These are phyloP conservation scores for Thalassoma bifasciatum DNA, from an alignment of 2,113 vertebrate genomes.

Conservation along the genomic window DNA sequence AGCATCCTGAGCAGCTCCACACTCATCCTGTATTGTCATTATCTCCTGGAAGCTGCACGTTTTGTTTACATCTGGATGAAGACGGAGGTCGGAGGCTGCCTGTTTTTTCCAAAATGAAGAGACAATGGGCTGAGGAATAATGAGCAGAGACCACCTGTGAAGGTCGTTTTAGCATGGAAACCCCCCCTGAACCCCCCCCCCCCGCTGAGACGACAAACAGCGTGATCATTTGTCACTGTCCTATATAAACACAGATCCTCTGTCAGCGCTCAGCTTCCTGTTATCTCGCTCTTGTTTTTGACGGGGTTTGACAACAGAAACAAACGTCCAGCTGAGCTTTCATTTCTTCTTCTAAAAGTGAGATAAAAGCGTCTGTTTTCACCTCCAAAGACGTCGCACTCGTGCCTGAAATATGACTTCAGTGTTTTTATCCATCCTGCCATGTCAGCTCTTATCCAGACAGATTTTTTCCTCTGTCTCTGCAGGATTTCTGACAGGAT, in stretches of 20 bases:
- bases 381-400: neutral
- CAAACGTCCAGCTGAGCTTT: too few relatives aligned
- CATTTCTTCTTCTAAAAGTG: neutral
- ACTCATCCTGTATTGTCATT: constrained; percentile 24
- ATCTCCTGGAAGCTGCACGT: constrained; percentile 28
- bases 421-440: neutral
- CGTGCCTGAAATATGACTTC: constrained; percentile 3
- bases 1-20: constrained; percentile 4
- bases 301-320: neutral
- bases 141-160: constrained; percentile 76
- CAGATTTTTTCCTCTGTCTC: constrained; percentile 27
- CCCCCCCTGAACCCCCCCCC: constrained; percentile 39
- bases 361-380: neutral
- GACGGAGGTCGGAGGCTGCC: constrained; percentile 55
- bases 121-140: constrained; percentile 65
- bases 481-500: constrained; percentile 9
- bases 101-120: constrained; percentile 72
- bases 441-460: constrained; percentile 8
- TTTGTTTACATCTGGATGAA: constrained; percentile 52
- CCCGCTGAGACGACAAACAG: constrained; percentile 73
- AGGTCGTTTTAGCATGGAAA: constrained; percentile 75
- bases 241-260: constrained; percentile 46
- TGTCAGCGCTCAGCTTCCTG: constrained; percentile 66
- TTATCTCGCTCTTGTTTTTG: constrained; percentile 65
- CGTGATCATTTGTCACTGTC: constrained; percentile 46